Evolutionary conservation across 2,797 vertebrate species (phyloP), one percentile per base, ranked within the genome.

Genomic region (Clarias laeviceps): DNA sequence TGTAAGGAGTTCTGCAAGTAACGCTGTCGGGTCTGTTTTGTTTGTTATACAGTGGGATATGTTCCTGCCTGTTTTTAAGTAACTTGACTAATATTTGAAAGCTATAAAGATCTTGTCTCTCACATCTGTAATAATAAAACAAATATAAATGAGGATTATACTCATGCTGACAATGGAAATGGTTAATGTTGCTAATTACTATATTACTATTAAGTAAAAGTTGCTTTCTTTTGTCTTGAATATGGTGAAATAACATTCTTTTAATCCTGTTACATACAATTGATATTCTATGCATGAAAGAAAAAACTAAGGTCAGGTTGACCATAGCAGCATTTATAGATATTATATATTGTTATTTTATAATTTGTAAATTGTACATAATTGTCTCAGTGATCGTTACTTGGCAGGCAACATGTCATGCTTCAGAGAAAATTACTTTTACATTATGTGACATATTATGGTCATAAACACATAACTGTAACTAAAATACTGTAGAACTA

Each of bases 71-170:
- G 70, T 62, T n/a, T 80, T 78, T 18, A 40, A 85, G 61, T 27
- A 32, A 82, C 17, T 40, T 34, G 24, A 68, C 62, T 65, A 66
- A 74, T 57, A 82, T 82, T 82, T 62, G 57, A 66, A 85, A 76
- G 54, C 72, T 69, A 82, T 68, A 72, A 74, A 82, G 29, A 24
- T 37, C 65, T 57, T 85, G 40, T 68, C 50, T 32, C 20, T 86
- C 27, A 78, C 54, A n/a, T 82, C 61, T 82, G 72, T 65, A 61
- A 68, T 68, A 68, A 82, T 82, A 82, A 69, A 68, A 64, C 69
- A 29, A 91, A 90, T 88, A 85, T 82, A 83, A 91, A 91, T 61
- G 56, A 93, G 88, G 80, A 89, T 90, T 82, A 90, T 82, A 89
- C 89, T 90, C 85, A 90, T 89, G 85, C 87, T 88, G 34, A 82